Base-by-base conservation (phyloP, 2,113 vertebrate genomes). In the Loxodonta africana region DNA sequence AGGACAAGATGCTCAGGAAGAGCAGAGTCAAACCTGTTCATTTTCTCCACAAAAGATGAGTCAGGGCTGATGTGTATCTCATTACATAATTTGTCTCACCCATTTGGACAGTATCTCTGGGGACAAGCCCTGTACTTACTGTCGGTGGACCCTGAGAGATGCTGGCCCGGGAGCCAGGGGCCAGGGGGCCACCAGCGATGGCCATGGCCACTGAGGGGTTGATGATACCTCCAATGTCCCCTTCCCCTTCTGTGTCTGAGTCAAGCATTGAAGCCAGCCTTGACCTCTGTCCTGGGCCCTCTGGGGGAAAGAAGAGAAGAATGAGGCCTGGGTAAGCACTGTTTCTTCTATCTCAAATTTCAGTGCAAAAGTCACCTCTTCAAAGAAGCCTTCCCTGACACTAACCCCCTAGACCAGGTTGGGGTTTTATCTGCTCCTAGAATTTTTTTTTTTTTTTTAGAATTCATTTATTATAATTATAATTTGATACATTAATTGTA, bases 151-250 rank as follows among this genome's bases (percentile, higher is more conserved):
- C 98, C 51, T 98, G 97, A 65, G 99, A 99, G 62, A 98, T 86
- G 95, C 98, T 99, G 87, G 97, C 93, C 97, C 99, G 99, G 97
- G 99, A 98, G 18, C 95, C 86, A 10, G 99, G 98, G 0, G 99
- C 99, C 93, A 99, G 97, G 15, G 99, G 99, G 17, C 99, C 99
- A 80, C 99, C 99, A 0, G 99, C 99, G 0, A 99, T 99, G 28
- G 99, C 99, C 99, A 99, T 99, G 97, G 99, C 99, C 94, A 99
- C 99, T 21, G 99, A 99, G 86, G 99, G 99, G 98, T 98, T 99
- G 98, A 99, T 99, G 97, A 98, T 99, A 88, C 97, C 98, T 88
- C 98, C 98, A 74, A 99, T 8, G 33, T 98, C 98, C 98, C 98
- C 98, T 94, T 99, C 99, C 69, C 98, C 97, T 74, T 99, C 99